Percentiles rank a stretch among this genome's conserved stretches.
Evolutionary conservation across 2,888 invertebrate genomes (phyloP).

Genomic region (Dione juno): DNA sequence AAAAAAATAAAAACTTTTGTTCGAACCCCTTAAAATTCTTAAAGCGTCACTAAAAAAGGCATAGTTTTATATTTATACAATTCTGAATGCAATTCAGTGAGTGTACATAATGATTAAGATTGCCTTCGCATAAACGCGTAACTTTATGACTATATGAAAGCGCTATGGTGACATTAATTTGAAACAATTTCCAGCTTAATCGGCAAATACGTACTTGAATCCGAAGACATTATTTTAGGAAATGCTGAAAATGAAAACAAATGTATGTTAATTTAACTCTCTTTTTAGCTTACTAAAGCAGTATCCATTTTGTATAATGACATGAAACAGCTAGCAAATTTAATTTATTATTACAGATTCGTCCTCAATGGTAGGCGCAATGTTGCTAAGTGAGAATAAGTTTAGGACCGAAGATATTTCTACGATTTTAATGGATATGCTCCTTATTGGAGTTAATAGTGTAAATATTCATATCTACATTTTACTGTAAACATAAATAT

Average conservation of each 20-base stretch:
- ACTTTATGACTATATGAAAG: not conserved
- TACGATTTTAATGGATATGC: slow-evolving; percentile 86
- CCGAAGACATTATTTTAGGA: slow-evolving; percentile 65
- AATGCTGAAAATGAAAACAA: slow-evolving; percentile 50
- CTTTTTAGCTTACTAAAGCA: not conserved
- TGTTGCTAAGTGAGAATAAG: slow-evolving; percentile 81
- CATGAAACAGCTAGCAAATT: not conserved
- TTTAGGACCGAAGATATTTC: slow-evolving; percentile 85
- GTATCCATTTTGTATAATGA: not conserved
- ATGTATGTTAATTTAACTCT: slow-evolving; percentile 54
- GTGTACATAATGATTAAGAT: too few species aligned
- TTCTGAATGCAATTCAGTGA: too few species aligned
- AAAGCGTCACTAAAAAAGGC: too few species aligned
- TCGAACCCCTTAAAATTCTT: too few species aligned
- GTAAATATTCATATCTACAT: slow-evolving; percentile 62
- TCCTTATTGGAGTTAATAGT: slow-evolving; percentile 86
- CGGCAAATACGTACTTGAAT: slow-evolving; percentile 83
- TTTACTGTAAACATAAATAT: too few species aligned
- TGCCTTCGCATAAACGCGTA: too few species aligned
- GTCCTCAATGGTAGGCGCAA: slow-evolving; percentile 77
- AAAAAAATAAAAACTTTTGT: too few species aligned
- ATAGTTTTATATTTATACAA: too few species aligned
- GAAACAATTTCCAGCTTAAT: slow-evolving; percentile 73
- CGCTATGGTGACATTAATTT: not conserved
- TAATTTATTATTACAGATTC: slow-evolving; percentile 44